Base-by-base conservation (phyloP, 1,140 invertebrate species). In the Spodoptera litura region DNA sequence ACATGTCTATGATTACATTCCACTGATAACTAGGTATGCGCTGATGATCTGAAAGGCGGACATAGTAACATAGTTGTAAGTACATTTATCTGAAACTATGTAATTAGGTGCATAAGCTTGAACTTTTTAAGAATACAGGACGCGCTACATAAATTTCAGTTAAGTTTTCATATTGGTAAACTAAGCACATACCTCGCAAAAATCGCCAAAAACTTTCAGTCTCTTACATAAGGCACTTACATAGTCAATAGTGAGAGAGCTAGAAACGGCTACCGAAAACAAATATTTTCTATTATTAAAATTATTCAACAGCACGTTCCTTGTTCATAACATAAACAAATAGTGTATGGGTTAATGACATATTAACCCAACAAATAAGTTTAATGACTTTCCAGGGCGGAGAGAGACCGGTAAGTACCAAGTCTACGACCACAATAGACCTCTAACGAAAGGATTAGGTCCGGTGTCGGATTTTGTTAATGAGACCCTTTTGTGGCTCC, bases 371-470 rank as follows among this genome's bases (percentile, higher is more conserved):
- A 70, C 55, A 80, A 79, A 82, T 72, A 79, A 64, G 52, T 74
- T 53, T 59, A 44, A 70, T 59, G 59, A 52, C 53, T 78, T 70
- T 44, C 66, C 51, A 49, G 44, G 11, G 56, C 15, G 15, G 15
- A 44, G n/a, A 35, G 74, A 44, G 10, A 12, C 35, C 51, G 13
- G 31, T 51, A 44, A 44, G 38, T 13, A 20, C 25, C 55, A 11
- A 38, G 55, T 35, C 56, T 62, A 71, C 53, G 61, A 78, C 80
- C 81, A 93, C 91, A 93, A 93, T 93, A 73, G 85, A 82, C 79
- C 84, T 90, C 88, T 92, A 91, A 93, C 92, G 87, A 93, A 93
- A 93, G 92, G 88, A 93, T 93, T 93, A 87, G 88, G 85, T 85
- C 83, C 91, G 92, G 89, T 87, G 82, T 83, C 78, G 86, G 87